Percentiles rank a stretch among this genome's conserved stretches.
These are phyloP conservation scores for Morpho deidamia DNA, from an alignment of 2,888 invertebrate genomes.

Conservation along the genomic window DNA sequence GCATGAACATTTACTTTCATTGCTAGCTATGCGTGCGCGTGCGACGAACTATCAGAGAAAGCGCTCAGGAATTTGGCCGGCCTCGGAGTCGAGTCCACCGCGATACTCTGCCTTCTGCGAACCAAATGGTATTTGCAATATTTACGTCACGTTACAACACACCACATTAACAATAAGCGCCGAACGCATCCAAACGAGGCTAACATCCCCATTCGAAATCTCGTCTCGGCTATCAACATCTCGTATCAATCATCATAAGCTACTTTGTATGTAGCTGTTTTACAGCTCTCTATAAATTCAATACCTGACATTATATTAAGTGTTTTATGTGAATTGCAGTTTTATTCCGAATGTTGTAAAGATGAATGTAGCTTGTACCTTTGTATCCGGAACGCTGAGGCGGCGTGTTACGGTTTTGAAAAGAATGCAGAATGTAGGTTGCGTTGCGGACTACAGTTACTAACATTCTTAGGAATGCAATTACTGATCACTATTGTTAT, in stretches of 20 bases:
- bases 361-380: conserved; percentile 59
- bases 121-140: conserved; percentile 15
- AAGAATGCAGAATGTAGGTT: conserved; percentile 78
- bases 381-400: conserved; percentile 72
- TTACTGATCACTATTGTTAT: conserved; percentile 57
- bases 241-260: conserved; percentile 43
- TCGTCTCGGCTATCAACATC: conserved; percentile 35
- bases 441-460: conserved; percentile 72
- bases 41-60: conserved; percentile 58
- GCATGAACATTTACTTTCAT: conserved; percentile 68
- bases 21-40: conserved; percentile 46
- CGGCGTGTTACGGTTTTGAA: conserved; percentile 76
- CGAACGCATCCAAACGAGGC: conserved; percentile 4
- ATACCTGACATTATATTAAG: conserved; percentile 49
- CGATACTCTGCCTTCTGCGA: conserved; percentile 13
- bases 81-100: conserved; percentile 26
- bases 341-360: conserved; percentile 58
- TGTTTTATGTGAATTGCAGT: conserved; percentile 47
- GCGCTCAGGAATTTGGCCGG: conserved; percentile 72
- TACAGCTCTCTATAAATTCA: conserved; percentile 70
- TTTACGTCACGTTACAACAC: conserved; percentile 8
- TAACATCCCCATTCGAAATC: conserved; percentile 16
- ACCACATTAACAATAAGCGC: conserved; percentile 7
- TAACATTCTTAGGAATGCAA: conserved; percentile 62
- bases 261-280: conserved; percentile 42